Evolutionary conservation across 2,888 invertebrate species (phyloP).

Genomic region (Machimus rusticus): DNA sequence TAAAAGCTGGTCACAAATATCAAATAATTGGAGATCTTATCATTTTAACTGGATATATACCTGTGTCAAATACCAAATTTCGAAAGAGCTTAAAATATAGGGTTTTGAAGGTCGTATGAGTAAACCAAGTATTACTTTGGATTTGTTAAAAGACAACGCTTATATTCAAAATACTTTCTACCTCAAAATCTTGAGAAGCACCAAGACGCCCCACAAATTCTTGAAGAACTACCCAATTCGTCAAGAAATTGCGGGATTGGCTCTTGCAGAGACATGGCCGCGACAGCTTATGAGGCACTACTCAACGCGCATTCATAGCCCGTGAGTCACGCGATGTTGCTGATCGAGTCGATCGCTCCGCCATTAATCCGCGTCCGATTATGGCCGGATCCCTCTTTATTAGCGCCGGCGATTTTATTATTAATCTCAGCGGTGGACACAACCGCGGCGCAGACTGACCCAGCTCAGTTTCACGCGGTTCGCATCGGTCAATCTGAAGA

Average conservation of each 20-base stretch:
- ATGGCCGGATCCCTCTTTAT: not conserved
- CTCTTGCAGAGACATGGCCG: not conserved
- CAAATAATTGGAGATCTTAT: too few relatives aligned
- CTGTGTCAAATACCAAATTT: too few relatives aligned
- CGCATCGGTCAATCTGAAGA: not conserved
- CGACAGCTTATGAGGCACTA: not conserved
- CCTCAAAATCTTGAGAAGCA: not conserved
- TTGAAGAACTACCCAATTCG: not conserved
- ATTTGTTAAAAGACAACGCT: not conserved
- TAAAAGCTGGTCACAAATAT: too few relatives aligned
- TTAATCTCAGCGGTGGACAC: not conserved
- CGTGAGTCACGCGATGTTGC: not conserved
- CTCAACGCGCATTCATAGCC: not conserved
- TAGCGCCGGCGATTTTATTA: not conserved
- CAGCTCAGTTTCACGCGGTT: not conserved
- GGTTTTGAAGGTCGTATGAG: too few relatives aligned
- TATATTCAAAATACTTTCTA: not conserved
- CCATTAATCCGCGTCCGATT: constrained; percentile 17
- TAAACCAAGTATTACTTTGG: too few relatives aligned
- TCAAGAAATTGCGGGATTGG: not conserved
- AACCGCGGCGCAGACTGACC: not conserved
- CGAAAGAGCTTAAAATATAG: too few relatives aligned
- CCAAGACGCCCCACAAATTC: not conserved
- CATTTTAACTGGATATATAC: too few relatives aligned
- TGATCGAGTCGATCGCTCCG: not conserved